A percentile compares a stretch with the other conserved stretches of the same genome.
Conservation (phyloP, 2,888 invertebrate genomes). For the Cataglyphis rosenhaueri region DNA sequence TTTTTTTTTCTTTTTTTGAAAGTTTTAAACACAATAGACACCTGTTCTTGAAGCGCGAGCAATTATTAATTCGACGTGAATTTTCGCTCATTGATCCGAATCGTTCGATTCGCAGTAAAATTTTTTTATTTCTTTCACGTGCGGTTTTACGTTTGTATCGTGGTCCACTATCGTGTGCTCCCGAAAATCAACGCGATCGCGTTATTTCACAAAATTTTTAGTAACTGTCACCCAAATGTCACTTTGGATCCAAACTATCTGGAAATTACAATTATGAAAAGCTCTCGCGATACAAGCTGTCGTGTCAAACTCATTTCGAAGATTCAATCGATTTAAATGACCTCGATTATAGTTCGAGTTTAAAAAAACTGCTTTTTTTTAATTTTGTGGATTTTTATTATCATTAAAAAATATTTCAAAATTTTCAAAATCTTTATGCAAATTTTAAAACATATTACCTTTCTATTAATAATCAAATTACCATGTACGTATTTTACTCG, state of each 20-base stretch:
- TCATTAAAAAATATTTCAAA: not conserved
- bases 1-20: not conserved
- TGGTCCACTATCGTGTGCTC: slow-evolving; percentile 1
- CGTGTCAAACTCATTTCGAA: not conserved
- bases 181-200: slow-evolving; percentile 5
- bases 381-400: not conserved
- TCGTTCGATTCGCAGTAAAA: slow-evolving; percentile 23
- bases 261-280: slow-evolving; percentile 6
- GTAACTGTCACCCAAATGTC: not conserved
- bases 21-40: slow-evolving; percentile 50
- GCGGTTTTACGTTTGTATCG: slow-evolving; percentile 18
- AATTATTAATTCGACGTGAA: slow-evolving; percentile 46
- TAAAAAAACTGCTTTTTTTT: not conserved
- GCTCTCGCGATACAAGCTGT: not conserved
- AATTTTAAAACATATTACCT: not conserved
- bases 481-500: not conserved
- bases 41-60: slow-evolving; percentile 34
- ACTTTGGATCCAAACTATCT: not conserved
- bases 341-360: not conserved
- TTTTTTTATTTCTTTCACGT: slow-evolving; percentile 48
- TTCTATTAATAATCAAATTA: slow-evolving; percentile 27
- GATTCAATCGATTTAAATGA: not conserved
- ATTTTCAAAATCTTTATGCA: not conserved
- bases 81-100: slow-evolving; percentile 24
- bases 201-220: not conserved